Evolutionary conservation across 2,113 vertebrate species (phyloP).

Genomic region (Centropus unirufus): DNA sequence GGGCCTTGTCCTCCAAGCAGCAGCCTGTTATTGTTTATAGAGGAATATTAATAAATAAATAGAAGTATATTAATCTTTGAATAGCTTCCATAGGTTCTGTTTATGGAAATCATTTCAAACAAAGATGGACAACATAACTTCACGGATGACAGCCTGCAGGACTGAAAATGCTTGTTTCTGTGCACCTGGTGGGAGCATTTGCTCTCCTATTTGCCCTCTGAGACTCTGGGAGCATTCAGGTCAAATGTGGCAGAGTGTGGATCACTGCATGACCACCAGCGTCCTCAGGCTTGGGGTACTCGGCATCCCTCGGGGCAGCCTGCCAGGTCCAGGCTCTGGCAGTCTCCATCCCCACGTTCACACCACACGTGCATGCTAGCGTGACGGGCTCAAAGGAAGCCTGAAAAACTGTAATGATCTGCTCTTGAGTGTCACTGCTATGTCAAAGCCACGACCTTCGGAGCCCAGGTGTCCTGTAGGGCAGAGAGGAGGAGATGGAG

Average conservation of each 20-base stretch:
- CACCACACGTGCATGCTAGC: background rate
- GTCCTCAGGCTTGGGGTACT: background rate
- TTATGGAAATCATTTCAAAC: background rate
- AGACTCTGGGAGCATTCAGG: rapidly evolving
- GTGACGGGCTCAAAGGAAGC: background rate
- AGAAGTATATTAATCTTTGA: background rate
- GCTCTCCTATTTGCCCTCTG: background rate
- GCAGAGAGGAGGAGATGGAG: background rate
- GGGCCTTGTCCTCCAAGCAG: background rate
- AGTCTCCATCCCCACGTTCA: rapidly evolving
- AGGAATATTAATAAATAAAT: background rate
- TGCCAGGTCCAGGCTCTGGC: background rate
- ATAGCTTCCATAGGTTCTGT: background rate
- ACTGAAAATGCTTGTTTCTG: background rate
- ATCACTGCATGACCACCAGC: rapidly evolving
- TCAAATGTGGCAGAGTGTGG: background rate
- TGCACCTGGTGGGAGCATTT: background rate
- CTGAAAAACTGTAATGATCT: background rate
- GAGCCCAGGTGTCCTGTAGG: background rate
- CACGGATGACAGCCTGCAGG: background rate
- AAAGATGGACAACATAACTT: background rate
- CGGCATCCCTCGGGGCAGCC: background rate
- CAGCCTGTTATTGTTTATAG: background rate
- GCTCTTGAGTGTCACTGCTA: background rate
- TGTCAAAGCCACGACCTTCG: background rate